A percentile compares a stretch with the other conserved stretches of the same genome.
Evolutionary conservation across 92 coral and sea anemone genomes (phyloP).

Genomic region (Bergia puertoricense): DNA sequence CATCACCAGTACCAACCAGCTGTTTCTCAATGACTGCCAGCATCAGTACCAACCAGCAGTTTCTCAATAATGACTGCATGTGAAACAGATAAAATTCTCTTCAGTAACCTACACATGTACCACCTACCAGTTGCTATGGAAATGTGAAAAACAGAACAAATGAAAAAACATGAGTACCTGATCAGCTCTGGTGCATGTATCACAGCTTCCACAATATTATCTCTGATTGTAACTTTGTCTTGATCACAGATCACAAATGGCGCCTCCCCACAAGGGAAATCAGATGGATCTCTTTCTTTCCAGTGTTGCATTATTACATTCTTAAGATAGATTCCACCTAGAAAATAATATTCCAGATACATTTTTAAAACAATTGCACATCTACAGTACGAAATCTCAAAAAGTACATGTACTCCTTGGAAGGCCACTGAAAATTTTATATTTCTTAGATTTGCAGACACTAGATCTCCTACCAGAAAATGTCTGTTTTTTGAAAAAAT

Average conservation of each 20-base stretch:
- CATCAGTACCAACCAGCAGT: no score
- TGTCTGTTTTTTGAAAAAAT: no score
- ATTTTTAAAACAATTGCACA: no score
- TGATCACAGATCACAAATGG: constrained; percentile 84
- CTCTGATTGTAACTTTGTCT: constrained; percentile 85
- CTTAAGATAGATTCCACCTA: constrained; percentile 92
- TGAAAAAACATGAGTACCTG: constrained; percentile 52
- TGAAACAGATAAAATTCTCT: no score
- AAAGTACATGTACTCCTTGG: no score
- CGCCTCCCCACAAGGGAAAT: constrained; percentile 65
- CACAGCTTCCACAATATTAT: constrained; percentile 88
- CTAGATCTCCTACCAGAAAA: no score
- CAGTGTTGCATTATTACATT: constrained; percentile 94
- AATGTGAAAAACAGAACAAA: background rate
- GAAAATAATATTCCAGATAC: background rate
- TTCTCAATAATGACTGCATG: no score
- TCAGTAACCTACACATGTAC: background rate
- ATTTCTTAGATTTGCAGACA: no score
- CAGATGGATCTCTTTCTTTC: constrained; percentile 86
- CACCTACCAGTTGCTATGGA: background rate
- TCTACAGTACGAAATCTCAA: no score
- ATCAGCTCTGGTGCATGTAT: constrained; percentile 93
- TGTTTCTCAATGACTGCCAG: no score
- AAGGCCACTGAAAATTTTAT: no score
- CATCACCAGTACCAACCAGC: no score